Base-by-base conservation (phyloP, 2,797 vertebrate species). In the Neosilurus hyrtlii region DNA sequence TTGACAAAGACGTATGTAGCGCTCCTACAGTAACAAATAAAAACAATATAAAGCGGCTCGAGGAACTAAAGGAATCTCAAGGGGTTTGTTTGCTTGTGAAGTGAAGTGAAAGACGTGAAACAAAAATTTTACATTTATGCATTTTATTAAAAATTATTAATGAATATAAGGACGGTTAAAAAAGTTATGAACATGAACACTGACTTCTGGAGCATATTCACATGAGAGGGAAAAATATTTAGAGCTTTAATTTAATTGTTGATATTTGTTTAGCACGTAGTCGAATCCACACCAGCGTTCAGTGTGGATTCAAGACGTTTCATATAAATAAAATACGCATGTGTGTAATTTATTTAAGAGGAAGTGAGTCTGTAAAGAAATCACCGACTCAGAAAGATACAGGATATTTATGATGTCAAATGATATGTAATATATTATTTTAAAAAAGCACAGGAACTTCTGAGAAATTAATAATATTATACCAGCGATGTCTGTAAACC, bases 241-340 rank as follows among this genome's bases (percentile, higher is more conserved):
- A 71, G n/a, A 49, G 52, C 73, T 68, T 37, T 65, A 51, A 77
- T 74, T 82, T 77, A 15, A 79, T 83, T 82, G 83, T 80, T n/a
- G 15, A n/a, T 59, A 75, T 59, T 75, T 10, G 9, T 22, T 70
- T 22, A 70, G 37, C 18, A 16, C 18, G 8, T 9, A 52, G 70
- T 12, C 15, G n/a, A 24, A 15, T 20, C n/a, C 24, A 2, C 22
- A 9, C 15, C 30, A 6, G 43, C 43, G 43, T 43, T 43, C 43
- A 43, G 8, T 8, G 43, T 43, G 43, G 43, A 43, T 43, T 43
- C 4, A 43, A 43, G 18, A 75, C 20, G 35, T 88, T 86, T 73
- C 62, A 77, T 74, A 51, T 65, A 83, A 67, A 77, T 61, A n/a
- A 77, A 75, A 67, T 86, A 80, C 80, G 86, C 84, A 84, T 86